Percentiles rank a stretch among this genome's conserved stretches.
These are phyloP conservation scores for Illadopsis cleaveri DNA, from an alignment of 2,113 vertebrate genomes.

Conservation along the genomic window DNA sequence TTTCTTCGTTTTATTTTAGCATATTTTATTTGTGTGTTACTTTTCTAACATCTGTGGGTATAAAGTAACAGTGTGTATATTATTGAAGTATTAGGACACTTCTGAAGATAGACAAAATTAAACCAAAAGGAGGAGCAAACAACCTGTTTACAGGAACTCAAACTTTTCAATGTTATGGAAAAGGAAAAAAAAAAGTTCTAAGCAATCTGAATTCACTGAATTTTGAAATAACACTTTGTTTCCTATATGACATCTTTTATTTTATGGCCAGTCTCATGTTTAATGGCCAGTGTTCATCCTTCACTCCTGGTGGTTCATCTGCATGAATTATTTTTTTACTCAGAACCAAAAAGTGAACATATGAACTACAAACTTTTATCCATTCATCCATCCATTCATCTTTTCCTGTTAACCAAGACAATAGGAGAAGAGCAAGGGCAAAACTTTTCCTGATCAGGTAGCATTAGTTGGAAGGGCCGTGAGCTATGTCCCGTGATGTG, in stretches of 20 bases:
- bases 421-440: rapidly evolving
- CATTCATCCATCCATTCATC: background rate
- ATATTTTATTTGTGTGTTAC: background rate
- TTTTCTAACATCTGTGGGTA: background rate
- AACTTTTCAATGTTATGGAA: background rate
- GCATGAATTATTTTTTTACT: background rate
- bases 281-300: background rate
- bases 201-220: background rate
- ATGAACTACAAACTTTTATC: background rate
- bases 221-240: background rate
- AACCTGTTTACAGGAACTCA: background rate
- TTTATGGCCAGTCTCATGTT: background rate
- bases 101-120: background rate
- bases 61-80: background rate
- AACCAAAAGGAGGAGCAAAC: background rate
- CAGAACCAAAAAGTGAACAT: background rate
- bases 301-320: background rate
- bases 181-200: background rate
- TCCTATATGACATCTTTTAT: background rate
- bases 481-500: rapidly evolving
- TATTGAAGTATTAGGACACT: background rate
- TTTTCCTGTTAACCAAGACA: background rate
- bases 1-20: background rate
- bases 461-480: background rate
- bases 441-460: background rate